Base-by-base conservation (phyloP, 1,140 invertebrate genomes). In the Atta texana region DNA sequence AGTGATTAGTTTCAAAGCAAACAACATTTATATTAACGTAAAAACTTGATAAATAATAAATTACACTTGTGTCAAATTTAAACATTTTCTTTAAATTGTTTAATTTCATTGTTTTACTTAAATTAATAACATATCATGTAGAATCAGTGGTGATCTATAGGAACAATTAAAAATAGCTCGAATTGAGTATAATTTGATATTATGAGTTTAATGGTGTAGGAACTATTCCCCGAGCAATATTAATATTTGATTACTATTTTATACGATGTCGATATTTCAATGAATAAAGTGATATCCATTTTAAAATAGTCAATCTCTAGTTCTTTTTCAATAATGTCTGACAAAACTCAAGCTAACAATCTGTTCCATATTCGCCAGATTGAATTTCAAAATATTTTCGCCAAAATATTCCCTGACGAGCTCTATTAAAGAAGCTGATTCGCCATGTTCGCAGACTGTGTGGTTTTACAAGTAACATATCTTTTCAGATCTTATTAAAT, bases 351-450 rank as follows among this genome's bases (percentile, higher is more conserved):
- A 84, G 34, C 12, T 61, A 57, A 61, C 49, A 24, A 44, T 24
- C 16, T 24, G 39, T 61, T 6, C 55, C 39, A 75, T 24, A 74
- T 82, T 74, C 24, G 21, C 0, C 31, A 12, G 1, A 3, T 28
- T 3, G 2, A 82, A 59, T 72, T 82, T 82, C 53, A 57, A 21
- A 51, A 71, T 72, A 44, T 59, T 59, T 74, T 59, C 34, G 34
- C 72, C 24, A 31, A 81, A 82, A 82, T 31, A 1, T 18, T 51
- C n/a, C 6, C 14, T 18, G n/a, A 51, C 8, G 7, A 49, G 4
- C 10, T 21, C 21, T 24, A 3, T 49, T 64, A 64, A 53, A 55
- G 5, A 4, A 69, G 71, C 6, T 31, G 34, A 71, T 64, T 49
- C 59, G 57, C 24, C 16, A 28, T 66, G n/a, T 0, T 49, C 12